phyloP scores from a whole-genome alignment of 2,113 vertebrate genomes.

The Salvelinus namaycush region DNA sequence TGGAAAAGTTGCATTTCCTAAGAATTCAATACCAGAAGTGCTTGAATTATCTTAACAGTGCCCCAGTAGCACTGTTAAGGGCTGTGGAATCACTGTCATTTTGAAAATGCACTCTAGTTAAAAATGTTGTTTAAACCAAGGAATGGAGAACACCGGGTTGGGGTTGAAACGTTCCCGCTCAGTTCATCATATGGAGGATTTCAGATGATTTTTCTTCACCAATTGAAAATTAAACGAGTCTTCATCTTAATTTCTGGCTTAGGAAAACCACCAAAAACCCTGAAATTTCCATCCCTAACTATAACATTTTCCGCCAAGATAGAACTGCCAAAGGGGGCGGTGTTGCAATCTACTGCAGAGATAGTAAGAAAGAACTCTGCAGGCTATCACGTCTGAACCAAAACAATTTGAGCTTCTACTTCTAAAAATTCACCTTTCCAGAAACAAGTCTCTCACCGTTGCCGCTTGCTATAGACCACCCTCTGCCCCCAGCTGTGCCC shows the following conservation, averaged over 20 bases:
- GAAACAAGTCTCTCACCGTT: too few species aligned
- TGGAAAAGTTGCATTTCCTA: not conserved
- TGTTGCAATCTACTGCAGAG: too few species aligned
- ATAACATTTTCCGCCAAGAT: too few species aligned
- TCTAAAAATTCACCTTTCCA: too few species aligned
- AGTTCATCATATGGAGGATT: not conserved
- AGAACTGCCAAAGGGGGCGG: too few species aligned
- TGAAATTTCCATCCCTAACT: too few species aligned
- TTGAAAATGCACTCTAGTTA: not conserved
- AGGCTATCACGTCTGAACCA: too few species aligned
- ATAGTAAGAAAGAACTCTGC: too few species aligned
- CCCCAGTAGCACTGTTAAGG: not conserved
- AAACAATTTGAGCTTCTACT: too few species aligned
- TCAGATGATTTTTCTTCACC: not conserved
- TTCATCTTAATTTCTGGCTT: not conserved
- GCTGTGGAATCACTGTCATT: not conserved
- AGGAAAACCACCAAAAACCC: too few species aligned
- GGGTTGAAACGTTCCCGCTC: not conserved
- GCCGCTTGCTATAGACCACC: too few species aligned
- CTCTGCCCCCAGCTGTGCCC: too few species aligned
- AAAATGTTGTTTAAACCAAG: not conserved
- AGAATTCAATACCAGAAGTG: not conserved
- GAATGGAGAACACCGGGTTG: not conserved
- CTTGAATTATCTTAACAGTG: not conserved
- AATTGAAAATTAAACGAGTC: not conserved